A percentile compares a stretch with the other conserved stretches of the same genome.
phyloP scores from a whole-genome alignment of 2,888 invertebrate species.

The Drosophila kambysellisi region DNA sequence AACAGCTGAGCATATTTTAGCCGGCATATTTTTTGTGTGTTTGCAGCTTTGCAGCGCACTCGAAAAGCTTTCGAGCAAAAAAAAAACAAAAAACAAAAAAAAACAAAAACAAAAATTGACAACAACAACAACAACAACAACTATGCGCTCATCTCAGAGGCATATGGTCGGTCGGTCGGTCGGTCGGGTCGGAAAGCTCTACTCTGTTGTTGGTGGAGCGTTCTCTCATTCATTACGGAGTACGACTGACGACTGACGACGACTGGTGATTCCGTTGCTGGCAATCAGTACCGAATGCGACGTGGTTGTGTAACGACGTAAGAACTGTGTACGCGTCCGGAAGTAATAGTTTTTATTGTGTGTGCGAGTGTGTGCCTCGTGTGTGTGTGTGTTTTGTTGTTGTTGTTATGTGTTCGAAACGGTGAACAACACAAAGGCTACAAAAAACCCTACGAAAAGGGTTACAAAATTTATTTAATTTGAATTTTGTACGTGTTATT shows the following conservation, averaged over 20 bases:
- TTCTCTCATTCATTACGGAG: conserved; percentile 11
- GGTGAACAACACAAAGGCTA: conserved; percentile 45
- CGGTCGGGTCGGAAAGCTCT: conserved; percentile 38
- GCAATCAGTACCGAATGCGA: conserved; percentile 79
- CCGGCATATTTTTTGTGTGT: conserved; percentile 43
- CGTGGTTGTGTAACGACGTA: conserved; percentile 83
- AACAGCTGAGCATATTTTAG: conserved; percentile 51
- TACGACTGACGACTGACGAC: not conserved
- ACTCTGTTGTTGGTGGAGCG: conserved; percentile 13
- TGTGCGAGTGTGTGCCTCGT: conserved; percentile 20
- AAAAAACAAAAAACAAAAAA: not conserved
- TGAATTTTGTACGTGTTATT: conserved; percentile 16
- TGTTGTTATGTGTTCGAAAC: conserved; percentile 37
- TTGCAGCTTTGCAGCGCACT: conserved; percentile 9
- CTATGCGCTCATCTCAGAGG: conserved; percentile 1
- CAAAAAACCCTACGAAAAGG: conserved; percentile 26
- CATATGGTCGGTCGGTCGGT: not conserved
- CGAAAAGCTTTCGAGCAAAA: conserved; percentile 57
- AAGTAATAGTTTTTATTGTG: conserved; percentile 39
- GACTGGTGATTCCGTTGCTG: conserved; percentile 25
- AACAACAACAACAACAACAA: not conserved
- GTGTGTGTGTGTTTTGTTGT: conserved; percentile 8
- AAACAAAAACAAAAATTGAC: too few species aligned
- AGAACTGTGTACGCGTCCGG: conserved; percentile 42
- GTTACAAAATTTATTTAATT: conserved; percentile 40